phyloP scores from a whole-genome alignment of 2,113 vertebrate genomes.

The Herpetotheres cachinnans region DNA sequence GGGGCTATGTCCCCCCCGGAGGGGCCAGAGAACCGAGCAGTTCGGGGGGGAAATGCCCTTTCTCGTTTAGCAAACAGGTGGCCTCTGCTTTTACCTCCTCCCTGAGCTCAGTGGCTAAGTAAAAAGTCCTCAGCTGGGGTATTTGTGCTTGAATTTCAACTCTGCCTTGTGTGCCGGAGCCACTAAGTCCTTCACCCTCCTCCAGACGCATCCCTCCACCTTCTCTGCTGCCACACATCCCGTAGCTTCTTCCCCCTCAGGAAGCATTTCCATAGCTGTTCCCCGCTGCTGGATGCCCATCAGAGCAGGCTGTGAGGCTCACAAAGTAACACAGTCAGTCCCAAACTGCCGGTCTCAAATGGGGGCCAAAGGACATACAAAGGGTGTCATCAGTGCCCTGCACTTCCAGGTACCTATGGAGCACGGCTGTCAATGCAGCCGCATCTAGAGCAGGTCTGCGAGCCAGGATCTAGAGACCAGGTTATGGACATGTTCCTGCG shows the following conservation, averaged over 20 bases:
- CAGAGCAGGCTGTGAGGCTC: background rate
- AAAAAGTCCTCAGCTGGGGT: background rate
- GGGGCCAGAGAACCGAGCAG: background rate
- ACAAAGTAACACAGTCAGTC: background rate
- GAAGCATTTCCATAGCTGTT: rapidly evolving
- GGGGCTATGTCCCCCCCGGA: no score
- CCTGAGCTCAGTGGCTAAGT: conserved; percentile 17
- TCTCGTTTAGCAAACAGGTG: background rate
- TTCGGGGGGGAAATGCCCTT: background rate
- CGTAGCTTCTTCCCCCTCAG: rapidly evolving
- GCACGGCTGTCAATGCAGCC: rapidly evolving
- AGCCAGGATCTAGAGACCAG: background rate
- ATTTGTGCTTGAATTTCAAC: conserved; percentile 15
- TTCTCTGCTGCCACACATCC: background rate
- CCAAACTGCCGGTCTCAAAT: background rate
- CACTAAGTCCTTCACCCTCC: background rate
- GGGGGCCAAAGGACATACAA: background rate
- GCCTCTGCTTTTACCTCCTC: background rate
- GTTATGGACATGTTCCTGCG: background rate
- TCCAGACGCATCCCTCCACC: background rate
- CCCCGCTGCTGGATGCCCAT: rapidly evolving
- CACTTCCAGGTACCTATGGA: rapidly evolving
- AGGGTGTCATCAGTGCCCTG: background rate
- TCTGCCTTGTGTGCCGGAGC: background rate
- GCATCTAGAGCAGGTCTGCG: background rate